These are phyloP conservation scores for Syngnathus rostellatus DNA, from an alignment of 2,797 vertebrate species.

Conservation along the genomic window DNA sequence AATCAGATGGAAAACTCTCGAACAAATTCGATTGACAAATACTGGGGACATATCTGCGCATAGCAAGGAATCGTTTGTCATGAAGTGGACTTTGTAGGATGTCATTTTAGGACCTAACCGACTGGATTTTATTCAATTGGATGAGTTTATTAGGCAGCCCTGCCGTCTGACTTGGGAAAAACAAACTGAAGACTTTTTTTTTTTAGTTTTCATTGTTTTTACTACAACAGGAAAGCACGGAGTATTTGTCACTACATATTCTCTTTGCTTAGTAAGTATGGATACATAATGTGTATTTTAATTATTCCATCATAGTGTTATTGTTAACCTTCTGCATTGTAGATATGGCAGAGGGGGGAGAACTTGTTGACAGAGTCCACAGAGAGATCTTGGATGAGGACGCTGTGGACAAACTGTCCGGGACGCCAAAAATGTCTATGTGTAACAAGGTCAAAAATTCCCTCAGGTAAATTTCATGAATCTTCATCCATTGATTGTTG, in stretches of 20 bases:
- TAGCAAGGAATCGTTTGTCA: background rate
- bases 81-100: background rate
- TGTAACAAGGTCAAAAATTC: slow-evolving; percentile 55
- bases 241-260: background rate
- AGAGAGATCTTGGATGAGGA: slow-evolving; percentile 64
- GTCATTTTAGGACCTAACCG: background rate
- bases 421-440: slow-evolving; percentile 45
- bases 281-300: background rate
- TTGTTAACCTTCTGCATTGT: background rate
- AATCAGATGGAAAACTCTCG: background rate
- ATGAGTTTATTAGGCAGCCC: background rate
- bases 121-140: background rate
- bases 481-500: background rate
- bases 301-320: background rate
- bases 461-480: slow-evolving; percentile 40
- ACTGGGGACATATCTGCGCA: background rate
- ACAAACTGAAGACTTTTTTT: background rate
- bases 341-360: slow-evolving; percentile 41
- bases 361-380: slow-evolving; percentile 45
- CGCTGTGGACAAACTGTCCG: slow-evolving; percentile 52
- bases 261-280: background rate
- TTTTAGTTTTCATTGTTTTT: background rate
- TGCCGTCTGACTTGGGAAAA: background rate
- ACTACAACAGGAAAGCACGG: background rate
- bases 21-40: background rate